These are phyloP conservation scores for Therioaphis trifolii DNA, from an alignment of 2,888 invertebrate species.

Conservation along the genomic window DNA sequence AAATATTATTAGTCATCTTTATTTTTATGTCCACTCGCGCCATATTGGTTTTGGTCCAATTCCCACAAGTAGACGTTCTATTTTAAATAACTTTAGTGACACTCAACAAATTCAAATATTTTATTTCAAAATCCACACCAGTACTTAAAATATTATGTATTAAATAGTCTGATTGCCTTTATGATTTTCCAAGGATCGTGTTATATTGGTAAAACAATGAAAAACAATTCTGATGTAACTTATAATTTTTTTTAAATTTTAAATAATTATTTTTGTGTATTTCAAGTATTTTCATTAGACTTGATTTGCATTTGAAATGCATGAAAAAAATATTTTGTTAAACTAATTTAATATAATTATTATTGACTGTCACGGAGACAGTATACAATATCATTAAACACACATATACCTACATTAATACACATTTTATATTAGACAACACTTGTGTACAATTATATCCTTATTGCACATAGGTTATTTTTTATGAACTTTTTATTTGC, in stretches of 20 bases:
- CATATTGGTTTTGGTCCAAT: slow-evolving; percentile 60
- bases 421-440: no score
- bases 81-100: slow-evolving; percentile 60
- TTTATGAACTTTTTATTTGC: no score
- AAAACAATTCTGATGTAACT: neutral
- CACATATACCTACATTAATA: no score
- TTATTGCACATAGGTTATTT: no score
- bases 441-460: no score
- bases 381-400: neutral
- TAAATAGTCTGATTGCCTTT: neutral
- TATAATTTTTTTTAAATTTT: slow-evolving; percentile 9
- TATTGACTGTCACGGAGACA: neutral
- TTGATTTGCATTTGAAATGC: slow-evolving; percentile 63
- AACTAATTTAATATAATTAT: slow-evolving; percentile 9
- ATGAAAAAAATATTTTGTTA: slow-evolving; percentile 47
- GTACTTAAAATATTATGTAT: slow-evolving; percentile 22
- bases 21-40: slow-evolving; percentile 60
- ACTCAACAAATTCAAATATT: slow-evolving; percentile 57
- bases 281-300: slow-evolving; percentile 62
- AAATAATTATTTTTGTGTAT: slow-evolving; percentile 57
- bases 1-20: slow-evolving; percentile 62
- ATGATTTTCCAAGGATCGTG: neutral
- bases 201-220: slow-evolving; percentile 2
- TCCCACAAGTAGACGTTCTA: slow-evolving; percentile 62
- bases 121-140: slow-evolving; percentile 43